Evolutionary conservation across 2,797 vertebrate genomes (phyloP), one percentile per base, ranked within the genome.

Genomic region (Microhierax caerulescens): DNA sequence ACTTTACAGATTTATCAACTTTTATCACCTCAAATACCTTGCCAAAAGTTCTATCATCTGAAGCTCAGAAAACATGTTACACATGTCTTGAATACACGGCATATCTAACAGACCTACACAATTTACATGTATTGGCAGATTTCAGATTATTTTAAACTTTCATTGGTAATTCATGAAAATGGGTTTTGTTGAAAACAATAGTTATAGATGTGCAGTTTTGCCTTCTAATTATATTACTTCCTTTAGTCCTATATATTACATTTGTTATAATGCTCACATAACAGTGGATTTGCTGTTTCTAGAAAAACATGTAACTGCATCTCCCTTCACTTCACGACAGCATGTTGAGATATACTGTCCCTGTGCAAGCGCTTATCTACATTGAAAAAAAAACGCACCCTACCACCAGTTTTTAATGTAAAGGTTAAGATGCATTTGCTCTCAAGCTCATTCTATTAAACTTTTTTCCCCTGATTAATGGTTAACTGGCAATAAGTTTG

Each of bases 391-490:
- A 81, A 81, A 17, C 41, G 16, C 41, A 48, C n/a, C n/a, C 47
- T 41, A 54, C 76, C 32, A 73, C 28, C 22, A 34, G 54, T 63
- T 92, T 86, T 76, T 87, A 82, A 92, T 47, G n/a, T 64, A 91
- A 88, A 94, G 77, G 69, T 96, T 86, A 96, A 92, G 87, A 91
- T 43, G 47, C 47, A 80, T 72, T 80, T 94, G 91, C 50, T 93
- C 76, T 83, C 73, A 41, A 83, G 69, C 37, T 83, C 79, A 39
- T 83, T 68, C 75, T 60, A 76, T 68, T 70, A 88, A 83, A 77
- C 36, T n/a, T 88, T 76, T 81, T 56, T 60, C 10, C 0, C 72
- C 39, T 63, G 76, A 90, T 90, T 93, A 93, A 95, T 81, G 88
- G 60, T 85, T 95, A 91, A 85, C 89, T 83, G 81, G 87, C 78